A percentile compares a stretch with the other conserved stretches of the same genome.
phyloP scores from a whole-genome alignment of 2,888 invertebrate species.

The Cheiracanthium punctorium region DNA sequence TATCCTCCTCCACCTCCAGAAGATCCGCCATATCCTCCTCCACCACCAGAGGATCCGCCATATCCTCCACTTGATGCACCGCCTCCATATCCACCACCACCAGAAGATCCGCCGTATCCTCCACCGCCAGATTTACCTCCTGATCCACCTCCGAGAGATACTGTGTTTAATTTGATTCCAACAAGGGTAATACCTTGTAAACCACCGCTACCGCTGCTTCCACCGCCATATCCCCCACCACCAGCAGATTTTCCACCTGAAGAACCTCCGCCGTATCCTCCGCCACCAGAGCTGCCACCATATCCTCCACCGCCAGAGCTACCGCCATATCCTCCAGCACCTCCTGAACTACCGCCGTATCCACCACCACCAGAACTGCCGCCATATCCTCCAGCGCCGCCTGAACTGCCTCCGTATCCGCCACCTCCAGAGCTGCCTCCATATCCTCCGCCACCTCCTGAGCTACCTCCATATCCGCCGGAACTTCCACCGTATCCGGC shows the following conservation, averaged over 20 bases:
- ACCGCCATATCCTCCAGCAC: conserved; percentile 48
- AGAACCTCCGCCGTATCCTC: neutral
- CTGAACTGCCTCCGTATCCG: conserved; percentile 43
- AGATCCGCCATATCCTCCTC: conserved; percentile 21
- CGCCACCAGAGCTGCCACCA: conserved; percentile 27
- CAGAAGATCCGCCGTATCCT: conserved; percentile 20
- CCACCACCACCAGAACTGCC: conserved; percentile 36
- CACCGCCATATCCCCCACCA: conserved; percentile 31
- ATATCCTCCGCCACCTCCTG: conserved; percentile 28
- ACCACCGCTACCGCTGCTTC: conserved; percentile 22
- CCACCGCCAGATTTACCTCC: conserved; percentile 20
- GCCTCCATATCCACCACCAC: conserved; percentile 13
- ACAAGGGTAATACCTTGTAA: conserved; percentile 63
- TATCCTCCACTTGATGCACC: conserved; percentile 25
- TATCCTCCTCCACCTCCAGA: conserved; percentile 29
- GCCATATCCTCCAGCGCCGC: conserved; percentile 50
- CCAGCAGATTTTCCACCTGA: neutral
- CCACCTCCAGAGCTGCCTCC: conserved; percentile 24
- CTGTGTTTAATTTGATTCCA: conserved; percentile 64
- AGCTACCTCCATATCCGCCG: conserved; percentile 58
- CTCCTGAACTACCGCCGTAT: conserved; percentile 31
- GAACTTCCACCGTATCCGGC: conserved; percentile 81
- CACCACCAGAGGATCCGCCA: conserved; percentile 12
- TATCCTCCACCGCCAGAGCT: conserved; percentile 38
- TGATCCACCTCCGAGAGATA: conserved; percentile 27